Evolutionary conservation across 2,113 vertebrate species (phyloP), one percentile per base, ranked within the genome.

Genomic region (Craseonycteris thonglongyai): DNA sequence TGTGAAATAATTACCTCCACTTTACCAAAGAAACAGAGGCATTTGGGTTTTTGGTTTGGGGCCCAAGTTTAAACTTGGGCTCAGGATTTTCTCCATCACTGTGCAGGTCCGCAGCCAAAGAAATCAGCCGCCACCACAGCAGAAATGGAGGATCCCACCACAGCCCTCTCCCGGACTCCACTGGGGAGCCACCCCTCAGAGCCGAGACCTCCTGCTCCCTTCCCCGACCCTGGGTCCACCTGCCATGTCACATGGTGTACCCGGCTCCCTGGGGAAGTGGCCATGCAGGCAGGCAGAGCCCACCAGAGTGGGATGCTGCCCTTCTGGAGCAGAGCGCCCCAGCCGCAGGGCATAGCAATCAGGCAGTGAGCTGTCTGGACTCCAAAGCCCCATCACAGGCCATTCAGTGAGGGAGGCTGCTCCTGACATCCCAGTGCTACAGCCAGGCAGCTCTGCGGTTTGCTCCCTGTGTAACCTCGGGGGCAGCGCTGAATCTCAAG

Each of bases 201-300:
- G 16, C n/a, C 11, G 2, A 54, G 38, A 19, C 38, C 12, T 6
- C 35, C 38, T 2, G 45, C 54, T 56, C 16, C 40, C 75, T n/a
- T 35, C 81, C 76, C 61, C 0, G n/a, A 6, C 22, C 75, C 51
- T 33, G 13, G n/a, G 30, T 16, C 71, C 35, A 30, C 42, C 33
- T 13, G 56, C 40, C 33, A 15, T 63, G 51, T 26, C 5, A 21
- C 56, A 4, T 1, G n/a, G n/a, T n/a, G 9, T 12, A 7, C 13
- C 71, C 63, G 26, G 74, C 54, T 28, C 63, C 24, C 80, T n/a
- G 15, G 33, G 56, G 49, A 54, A 45, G 45, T 26, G 45, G 54
- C 28, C 18, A 6, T 0, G 22, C 24, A 14, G 30, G 30, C 54
- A 38, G 18, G 22, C 15, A 0, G 54, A 8, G 22, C n/a, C 30